These are phyloP conservation scores for Bufotes viridis DNA, from an alignment of 2,797 vertebrate genomes.

Conservation along the genomic window DNA sequence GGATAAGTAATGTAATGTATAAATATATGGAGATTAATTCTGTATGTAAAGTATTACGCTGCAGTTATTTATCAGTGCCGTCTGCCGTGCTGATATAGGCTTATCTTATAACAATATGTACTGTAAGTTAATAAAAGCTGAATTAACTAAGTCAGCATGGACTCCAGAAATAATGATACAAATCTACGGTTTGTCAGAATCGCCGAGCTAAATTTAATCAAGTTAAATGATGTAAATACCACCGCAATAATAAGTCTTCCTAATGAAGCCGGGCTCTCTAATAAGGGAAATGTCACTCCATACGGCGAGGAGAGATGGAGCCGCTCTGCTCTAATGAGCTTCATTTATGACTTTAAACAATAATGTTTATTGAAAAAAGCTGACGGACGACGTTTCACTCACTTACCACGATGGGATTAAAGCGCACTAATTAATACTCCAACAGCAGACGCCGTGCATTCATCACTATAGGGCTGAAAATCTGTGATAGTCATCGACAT, in stretches of 20 bases:
- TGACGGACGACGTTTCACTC: slow-evolving; percentile 29
- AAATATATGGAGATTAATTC: too few species aligned
- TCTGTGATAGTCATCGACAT: neutral
- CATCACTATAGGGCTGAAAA: neutral
- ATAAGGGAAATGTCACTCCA: slow-evolving; percentile 24
- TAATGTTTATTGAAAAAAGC: slow-evolving; percentile 66
- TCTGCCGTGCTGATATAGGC: neutral
- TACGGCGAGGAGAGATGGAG: slow-evolving; percentile 52
- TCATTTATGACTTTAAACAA: slow-evolving; percentile 66
- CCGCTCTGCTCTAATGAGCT: slow-evolving; percentile 67
- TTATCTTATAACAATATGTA: neutral
- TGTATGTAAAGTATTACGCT: too few species aligned
- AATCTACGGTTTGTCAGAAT: slow-evolving; percentile 7
- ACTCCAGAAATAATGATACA: slow-evolving; percentile 22
- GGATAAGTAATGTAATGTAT: too few species aligned
- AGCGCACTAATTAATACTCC: neutral
- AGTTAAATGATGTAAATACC: slow-evolving; percentile 67
- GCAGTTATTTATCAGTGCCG: neutral
- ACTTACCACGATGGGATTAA: neutral
- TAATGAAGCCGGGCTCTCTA: slow-evolving; percentile 61
- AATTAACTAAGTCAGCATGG: neutral
- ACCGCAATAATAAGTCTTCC: slow-evolving; percentile 64
- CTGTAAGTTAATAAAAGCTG: neutral
- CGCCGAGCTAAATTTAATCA: slow-evolving; percentile 46
- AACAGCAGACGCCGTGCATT: neutral